phyloP scores from a whole-genome alignment of 2,888 invertebrate genomes.

The Drosophila recens region DNA sequence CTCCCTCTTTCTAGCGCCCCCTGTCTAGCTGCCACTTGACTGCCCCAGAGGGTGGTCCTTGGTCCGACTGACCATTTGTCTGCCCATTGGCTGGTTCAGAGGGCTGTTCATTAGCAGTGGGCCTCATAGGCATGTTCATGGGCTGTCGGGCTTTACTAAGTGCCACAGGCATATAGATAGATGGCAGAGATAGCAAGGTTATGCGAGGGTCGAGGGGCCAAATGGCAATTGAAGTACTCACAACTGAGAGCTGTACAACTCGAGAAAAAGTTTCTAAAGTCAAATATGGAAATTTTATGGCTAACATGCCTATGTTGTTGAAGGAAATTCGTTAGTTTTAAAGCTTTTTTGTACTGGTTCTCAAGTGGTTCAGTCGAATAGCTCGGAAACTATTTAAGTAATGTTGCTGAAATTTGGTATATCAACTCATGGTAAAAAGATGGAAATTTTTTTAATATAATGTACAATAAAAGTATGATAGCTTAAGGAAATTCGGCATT shows the following conservation, averaged over 20 bases:
- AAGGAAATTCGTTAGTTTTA: conserved; percentile 11
- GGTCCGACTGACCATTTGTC: conserved; percentile 55
- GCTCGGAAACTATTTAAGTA: background rate
- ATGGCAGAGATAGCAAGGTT: conserved; percentile 68
- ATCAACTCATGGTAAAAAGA: background rate
- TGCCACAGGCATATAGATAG: conserved; percentile 65
- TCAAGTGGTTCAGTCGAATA: background rate
- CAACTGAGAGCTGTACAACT: background rate
- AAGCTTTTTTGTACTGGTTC: conserved; percentile 1
- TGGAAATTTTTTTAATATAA: background rate
- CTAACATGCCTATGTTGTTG: conserved; percentile 5
- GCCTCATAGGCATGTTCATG: conserved; percentile 46
- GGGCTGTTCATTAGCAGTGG: conserved; percentile 54
- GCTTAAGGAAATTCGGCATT: background rate
- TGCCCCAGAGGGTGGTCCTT: conserved; percentile 35
- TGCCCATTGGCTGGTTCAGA: conserved; percentile 65
- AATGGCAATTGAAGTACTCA: conserved; percentile 10
- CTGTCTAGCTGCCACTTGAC: conserved; percentile 41
- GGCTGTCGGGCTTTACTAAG: conserved; percentile 66
- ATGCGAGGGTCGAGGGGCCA: conserved; percentile 8
- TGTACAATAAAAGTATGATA: background rate
- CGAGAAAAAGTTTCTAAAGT: background rate
- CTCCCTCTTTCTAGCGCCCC: background rate
- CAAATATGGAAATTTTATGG: conserved; percentile 19
- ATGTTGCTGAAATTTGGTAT: background rate